Conservation (phyloP, 2,113 vertebrate genomes). For the Grammomys surdaster region DNA sequence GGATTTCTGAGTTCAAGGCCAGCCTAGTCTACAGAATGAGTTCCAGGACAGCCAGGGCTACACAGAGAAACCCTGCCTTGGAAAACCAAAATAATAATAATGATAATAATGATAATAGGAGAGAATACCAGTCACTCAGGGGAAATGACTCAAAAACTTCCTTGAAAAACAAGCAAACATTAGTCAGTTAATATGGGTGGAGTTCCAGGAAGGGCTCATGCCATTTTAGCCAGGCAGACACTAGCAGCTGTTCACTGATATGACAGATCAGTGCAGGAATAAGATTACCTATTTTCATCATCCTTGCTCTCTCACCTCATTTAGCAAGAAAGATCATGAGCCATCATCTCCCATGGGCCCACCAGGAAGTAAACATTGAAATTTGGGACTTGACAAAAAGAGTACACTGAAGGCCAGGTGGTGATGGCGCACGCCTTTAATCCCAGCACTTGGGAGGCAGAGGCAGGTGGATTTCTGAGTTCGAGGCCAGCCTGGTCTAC, state of each 20-base stretch:
- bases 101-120: neutral
- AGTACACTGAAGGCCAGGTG: neutral
- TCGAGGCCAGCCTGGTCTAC: too few species aligned
- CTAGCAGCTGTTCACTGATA: neutral
- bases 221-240: neutral
- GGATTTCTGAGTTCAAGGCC: too few species aligned
- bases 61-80: too few species aligned
- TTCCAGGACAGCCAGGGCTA: too few species aligned
- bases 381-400: neutral
- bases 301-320: neutral
- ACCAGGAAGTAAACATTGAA: neutral
- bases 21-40: too few species aligned
- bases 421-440: too few species aligned
- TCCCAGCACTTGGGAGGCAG: too few species aligned
- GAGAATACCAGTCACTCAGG: neutral
- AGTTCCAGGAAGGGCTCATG: neutral
- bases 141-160: neutral
- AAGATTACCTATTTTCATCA: neutral
- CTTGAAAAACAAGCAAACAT: conserved; percentile 46
- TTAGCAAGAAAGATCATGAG: neutral
- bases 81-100: too few species aligned
- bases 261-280: neutral
- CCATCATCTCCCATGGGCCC: neutral
- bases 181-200: neutral
- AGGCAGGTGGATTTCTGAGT: too few species aligned